Evolutionary conservation across 30 jellyfish, hydroid and myxozoan genomes (phyloP).

Genomic region (Aurelia sp.): DNA sequence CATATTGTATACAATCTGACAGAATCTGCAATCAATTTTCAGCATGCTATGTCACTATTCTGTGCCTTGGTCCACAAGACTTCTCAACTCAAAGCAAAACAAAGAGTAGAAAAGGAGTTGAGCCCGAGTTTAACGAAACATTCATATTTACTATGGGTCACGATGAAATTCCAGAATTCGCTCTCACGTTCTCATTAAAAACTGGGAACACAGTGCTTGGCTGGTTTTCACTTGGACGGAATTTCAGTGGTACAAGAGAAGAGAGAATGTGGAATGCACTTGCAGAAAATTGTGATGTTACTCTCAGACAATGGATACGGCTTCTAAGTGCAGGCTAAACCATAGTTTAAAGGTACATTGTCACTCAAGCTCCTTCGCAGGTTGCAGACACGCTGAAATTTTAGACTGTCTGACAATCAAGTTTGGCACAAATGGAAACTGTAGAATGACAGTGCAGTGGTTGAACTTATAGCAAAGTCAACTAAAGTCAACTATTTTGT

Average conservation of each 20-base stretch:
- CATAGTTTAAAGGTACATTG: background rate
- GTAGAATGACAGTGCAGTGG: too few relatives aligned
- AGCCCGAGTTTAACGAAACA: constrained; percentile 62
- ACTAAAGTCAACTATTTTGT: too few relatives aligned
- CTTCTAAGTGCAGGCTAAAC: constrained; percentile 34
- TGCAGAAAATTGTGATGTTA: constrained; percentile 43
- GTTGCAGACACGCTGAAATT: background rate
- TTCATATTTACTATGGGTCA: constrained; percentile 58
- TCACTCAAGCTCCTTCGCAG: background rate
- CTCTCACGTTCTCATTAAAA: constrained; percentile 36
- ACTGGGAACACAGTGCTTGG: constrained; percentile 53
- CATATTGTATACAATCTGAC: too few relatives aligned
- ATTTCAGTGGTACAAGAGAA: constrained; percentile 54
- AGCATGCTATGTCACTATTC: constrained; percentile 50
- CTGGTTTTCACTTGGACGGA: constrained; percentile 72
- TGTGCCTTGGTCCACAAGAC: constrained; percentile 40
- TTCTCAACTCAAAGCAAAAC: constrained; percentile 50
- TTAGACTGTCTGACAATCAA: background rate
- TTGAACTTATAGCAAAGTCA: too few relatives aligned
- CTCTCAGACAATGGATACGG: constrained; percentile 59
- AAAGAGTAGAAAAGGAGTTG: constrained; percentile 51
- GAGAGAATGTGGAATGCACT: constrained; percentile 51
- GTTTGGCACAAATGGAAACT: too few relatives aligned
- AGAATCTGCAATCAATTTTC: background rate
- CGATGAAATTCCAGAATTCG: constrained; percentile 48